A percentile compares a stretch with the other conserved stretches of the same genome.
These are phyloP conservation scores for Drosophila mimetica DNA, from an alignment of 2,888 invertebrate genomes.

Conservation along the genomic window DNA sequence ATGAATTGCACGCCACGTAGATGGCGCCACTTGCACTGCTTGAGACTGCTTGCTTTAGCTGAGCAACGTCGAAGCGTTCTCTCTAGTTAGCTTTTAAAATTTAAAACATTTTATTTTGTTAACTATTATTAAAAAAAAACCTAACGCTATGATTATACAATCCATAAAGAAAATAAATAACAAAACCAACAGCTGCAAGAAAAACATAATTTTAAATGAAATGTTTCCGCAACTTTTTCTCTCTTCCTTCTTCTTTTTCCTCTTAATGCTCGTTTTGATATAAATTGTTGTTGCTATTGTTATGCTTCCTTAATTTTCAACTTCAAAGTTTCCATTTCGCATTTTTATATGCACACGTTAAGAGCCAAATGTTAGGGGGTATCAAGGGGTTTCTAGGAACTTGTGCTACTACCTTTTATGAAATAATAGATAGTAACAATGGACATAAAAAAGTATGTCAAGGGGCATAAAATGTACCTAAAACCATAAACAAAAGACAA, in stretches of 20 bases:
- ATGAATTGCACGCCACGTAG: too few relatives aligned
- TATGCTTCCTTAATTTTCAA: slow-evolving; percentile 28
- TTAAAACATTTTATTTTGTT: too few relatives aligned
- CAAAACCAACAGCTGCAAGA: slow-evolving; percentile 17
- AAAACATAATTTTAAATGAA: slow-evolving; percentile 8
- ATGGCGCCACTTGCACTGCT: too few relatives aligned
- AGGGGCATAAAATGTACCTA: too few relatives aligned
- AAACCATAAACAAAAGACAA: too few relatives aligned
- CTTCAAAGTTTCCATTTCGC: slow-evolving; percentile 31
- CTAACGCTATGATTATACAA: too few relatives aligned
- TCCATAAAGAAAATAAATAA: too few relatives aligned
- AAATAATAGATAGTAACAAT: neutral
- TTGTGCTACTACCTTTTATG: neutral
- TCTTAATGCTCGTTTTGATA: slow-evolving; percentile 9
- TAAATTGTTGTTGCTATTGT: slow-evolving; percentile 20
- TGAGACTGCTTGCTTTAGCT: too few relatives aligned
- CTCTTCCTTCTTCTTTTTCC: neutral
- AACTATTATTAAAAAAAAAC: too few relatives aligned
- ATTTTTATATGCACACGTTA: slow-evolving; percentile 26
- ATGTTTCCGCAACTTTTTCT: neutral
- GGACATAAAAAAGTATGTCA: neutral
- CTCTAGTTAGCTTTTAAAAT: too few relatives aligned
- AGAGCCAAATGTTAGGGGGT: slow-evolving; percentile 12
- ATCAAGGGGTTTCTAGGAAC: neutral
- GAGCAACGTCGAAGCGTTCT: too few relatives aligned